A percentile compares a stretch with the other conserved stretches of the same genome.
These are phyloP conservation scores for Agriopis marginaria DNA, from an alignment of 2,888 invertebrate genomes.

Conservation along the genomic window DNA sequence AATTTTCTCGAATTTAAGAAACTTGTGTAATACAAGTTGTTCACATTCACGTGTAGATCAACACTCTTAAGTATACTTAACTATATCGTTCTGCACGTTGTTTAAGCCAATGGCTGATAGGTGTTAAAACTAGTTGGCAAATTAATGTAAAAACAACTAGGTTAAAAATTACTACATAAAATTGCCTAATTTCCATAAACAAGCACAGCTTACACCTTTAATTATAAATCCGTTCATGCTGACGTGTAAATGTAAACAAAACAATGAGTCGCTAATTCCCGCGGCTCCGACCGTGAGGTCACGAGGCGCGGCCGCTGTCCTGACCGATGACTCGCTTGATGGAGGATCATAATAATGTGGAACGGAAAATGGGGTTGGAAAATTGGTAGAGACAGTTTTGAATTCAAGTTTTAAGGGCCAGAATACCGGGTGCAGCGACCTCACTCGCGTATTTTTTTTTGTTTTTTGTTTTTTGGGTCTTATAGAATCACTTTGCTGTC, in stretches of 20 bases:
- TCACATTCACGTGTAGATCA: too few relatives aligned
- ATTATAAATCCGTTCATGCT: slow-evolving; percentile 69
- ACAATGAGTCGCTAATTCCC: slow-evolving; percentile 83
- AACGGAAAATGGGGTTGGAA: slow-evolving; percentile 11
- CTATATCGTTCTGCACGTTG: too few relatives aligned
- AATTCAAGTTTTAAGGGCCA: too few relatives aligned
- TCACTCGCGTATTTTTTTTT: too few relatives aligned
- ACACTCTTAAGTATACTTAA: too few relatives aligned
- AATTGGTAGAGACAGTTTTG: neutral
- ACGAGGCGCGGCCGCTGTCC: slow-evolving; percentile 68
- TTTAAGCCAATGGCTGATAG: too few relatives aligned
- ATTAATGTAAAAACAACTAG: neutral
- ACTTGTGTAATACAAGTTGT: too few relatives aligned
- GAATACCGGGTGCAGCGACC: too few relatives aligned
- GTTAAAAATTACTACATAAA: slow-evolving; percentile 8
- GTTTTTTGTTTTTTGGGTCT: too few relatives aligned
- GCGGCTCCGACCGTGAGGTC: slow-evolving; percentile 68
- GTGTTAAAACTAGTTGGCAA: too few relatives aligned
- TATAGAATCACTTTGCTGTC: too few relatives aligned
- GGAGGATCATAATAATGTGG: slow-evolving; percentile 13
- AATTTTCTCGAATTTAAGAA: too few relatives aligned
- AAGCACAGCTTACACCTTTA: slow-evolving; percentile 43
- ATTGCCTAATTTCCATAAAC: slow-evolving; percentile 28
- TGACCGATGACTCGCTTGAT: slow-evolving; percentile 46
- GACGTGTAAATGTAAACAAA: slow-evolving; percentile 85